Base-by-base conservation (phyloP, 2,888 invertebrate genomes). In the Ypsolopha scabrella region DNA sequence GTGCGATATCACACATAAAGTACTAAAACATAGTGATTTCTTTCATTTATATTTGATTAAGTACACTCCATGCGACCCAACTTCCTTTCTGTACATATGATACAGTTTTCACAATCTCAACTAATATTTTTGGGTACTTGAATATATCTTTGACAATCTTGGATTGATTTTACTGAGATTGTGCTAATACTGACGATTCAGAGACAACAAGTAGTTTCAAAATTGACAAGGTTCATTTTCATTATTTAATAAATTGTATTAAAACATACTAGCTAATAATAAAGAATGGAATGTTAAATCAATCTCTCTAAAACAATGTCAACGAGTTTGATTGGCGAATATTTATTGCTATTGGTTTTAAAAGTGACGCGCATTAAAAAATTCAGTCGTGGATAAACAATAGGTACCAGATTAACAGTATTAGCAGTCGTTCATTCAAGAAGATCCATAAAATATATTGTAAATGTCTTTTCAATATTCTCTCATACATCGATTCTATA, bases 1-100 rank as follows among this genome's bases (percentile, higher is more conserved):
- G 68, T 72, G 66, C 64, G 64, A 65, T 75, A 78, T 75, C 77
- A 78, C 72, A 71, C 71, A 57, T 65, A 63, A 65, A 68, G 60
- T 52, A 52, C 46, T 46, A 35, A 14, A 43, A 45, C 10, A 68
- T 68, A 68, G 59, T 66, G 65, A 65, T 70, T 65, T 60, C 60
- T 61, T 60, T 62, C 24, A 66, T 65, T 55, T 54, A 56, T 60
- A 63, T 52, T 51, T 13, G 13, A 33, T 57, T 54, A 53, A 53
- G 54, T 56, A 53, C 53, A 54, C 39, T 51, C 52, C 50, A 49
- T 43, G 48, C 50, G 47, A 47, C 52, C 49, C 43, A 13, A 10
- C 33, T 38, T 13, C 9, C 9, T 51, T 44, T 39, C 49, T 49
- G 13, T 52, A 49, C 48, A 48, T 35, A 52, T 48, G 34, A 13